Evolutionary conservation across 2,797 vertebrate genomes (phyloP).

Genomic region (Fratercula arctica): DNA sequence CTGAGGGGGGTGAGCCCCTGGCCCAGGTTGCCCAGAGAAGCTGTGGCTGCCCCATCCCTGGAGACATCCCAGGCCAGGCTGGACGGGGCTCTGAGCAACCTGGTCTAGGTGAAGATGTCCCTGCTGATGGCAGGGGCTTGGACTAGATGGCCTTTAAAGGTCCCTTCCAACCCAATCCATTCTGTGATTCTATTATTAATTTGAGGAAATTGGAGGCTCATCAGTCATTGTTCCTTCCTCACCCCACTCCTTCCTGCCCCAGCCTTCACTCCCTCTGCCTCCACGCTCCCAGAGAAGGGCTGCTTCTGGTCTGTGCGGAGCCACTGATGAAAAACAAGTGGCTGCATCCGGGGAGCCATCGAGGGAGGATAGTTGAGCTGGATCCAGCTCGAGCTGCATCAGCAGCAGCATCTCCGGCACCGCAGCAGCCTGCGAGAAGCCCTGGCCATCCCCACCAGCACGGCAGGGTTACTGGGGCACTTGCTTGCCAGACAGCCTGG

Average conservation of each 20-base stretch:
- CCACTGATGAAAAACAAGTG: background rate
- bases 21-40: background rate
- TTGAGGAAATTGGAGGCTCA: background rate
- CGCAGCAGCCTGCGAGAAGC: background rate
- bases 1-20: accelerated
- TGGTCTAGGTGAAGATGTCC: background rate
- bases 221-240: background rate
- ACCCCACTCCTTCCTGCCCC: background rate
- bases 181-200: background rate
- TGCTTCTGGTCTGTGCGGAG: background rate
- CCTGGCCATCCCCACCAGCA: background rate
- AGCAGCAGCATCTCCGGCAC: background rate
- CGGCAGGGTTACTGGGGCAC: background rate
- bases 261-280: background rate
- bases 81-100: background rate
- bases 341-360: background rate
- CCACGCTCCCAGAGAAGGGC: background rate
- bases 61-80: background rate
- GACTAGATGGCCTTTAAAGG: background rate
- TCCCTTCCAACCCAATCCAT: background rate
- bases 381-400: background rate
- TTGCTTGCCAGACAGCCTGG: background rate
- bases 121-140: background rate
- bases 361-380: background rate
- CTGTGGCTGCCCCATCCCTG: background rate